Percentiles rank a stretch among this genome's conserved stretches.
These are phyloP conservation scores for Phocoena sinus DNA, from an alignment of 2,113 vertebrate species.

Conservation along the genomic window DNA sequence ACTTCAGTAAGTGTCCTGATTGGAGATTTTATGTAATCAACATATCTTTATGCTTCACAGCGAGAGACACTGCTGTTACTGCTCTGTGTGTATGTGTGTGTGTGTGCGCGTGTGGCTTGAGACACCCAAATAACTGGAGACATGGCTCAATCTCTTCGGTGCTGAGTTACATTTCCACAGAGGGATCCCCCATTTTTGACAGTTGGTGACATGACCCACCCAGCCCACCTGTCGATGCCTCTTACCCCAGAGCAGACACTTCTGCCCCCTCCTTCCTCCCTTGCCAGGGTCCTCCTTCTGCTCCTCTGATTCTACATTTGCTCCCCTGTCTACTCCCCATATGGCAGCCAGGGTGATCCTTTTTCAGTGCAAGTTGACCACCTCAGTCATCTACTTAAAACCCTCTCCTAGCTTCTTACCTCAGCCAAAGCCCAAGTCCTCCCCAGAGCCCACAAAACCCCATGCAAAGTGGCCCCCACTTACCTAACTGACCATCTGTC, in stretches of 20 bases:
- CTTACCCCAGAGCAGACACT: not conserved
- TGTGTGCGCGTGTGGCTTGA: not conserved
- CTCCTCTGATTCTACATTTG: not conserved
- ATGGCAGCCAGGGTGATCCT: not conserved
- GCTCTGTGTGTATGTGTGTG: not conserved
- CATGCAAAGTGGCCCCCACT: rapidly evolving
- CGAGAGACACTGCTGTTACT: not conserved
- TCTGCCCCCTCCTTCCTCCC: not conserved
- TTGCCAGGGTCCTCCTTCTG: not conserved
- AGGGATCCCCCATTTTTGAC: not conserved
- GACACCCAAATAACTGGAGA: not conserved
- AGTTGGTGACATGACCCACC: not conserved
- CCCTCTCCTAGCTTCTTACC: not conserved
- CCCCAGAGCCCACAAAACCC: not conserved
- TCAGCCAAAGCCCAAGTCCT: not conserved
- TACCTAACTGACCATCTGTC: not conserved
- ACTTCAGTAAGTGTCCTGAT: not conserved
- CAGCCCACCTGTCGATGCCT: not conserved
- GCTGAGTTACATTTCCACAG: not conserved
- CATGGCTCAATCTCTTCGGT: too few relatives aligned
- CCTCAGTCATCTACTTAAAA: not conserved
- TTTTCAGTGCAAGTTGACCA: not conserved
- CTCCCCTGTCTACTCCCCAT: not conserved
- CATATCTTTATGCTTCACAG: not conserved
- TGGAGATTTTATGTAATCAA: not conserved